Evolutionary conservation across 2,113 vertebrate genomes (phyloP), one percentile per base, ranked within the genome.

Genomic region (Redunca redunca): DNA sequence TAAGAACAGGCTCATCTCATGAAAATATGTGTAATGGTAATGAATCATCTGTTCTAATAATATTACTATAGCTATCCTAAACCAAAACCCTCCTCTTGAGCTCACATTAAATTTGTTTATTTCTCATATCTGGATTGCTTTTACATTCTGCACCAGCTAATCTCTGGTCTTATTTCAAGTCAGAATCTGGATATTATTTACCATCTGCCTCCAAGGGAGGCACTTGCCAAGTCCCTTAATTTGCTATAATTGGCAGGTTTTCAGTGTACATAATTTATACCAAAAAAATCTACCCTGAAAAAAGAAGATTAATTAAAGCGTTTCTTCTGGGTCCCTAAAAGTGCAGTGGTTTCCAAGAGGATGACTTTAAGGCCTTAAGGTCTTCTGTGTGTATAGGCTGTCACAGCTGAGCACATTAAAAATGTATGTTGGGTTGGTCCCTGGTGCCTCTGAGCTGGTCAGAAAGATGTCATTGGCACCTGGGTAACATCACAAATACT

Each of bases 211-310:
- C 98, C 92, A 98, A 98, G 98, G 99, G 97, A 99, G 97, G 97
- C 95, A 98, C 96, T 99, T 99, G 99, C 99, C 99, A 99, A 99
- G 98, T 99, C 97, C 98, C 98, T 98, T 99, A 99, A 99, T 99
- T 99, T 99, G 99, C 98, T 99, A 98, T 99, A 99, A 99, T 98
- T 99, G 99, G 99, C 99, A 99, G 98, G 98, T 99, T 99, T 99
- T 99, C 99, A 99, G 99, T 99, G 98, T 99, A 99, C 99, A 99
- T 99, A 99, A 99, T 99, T 99, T 98, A 99, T 99, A 99, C 98
- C 48, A 88, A 97, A 98, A 98, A 96, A 98, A 58, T 6, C 98
- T 98, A 98, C 97, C 97, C 98, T 98, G 98, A 98, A 98, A 98
- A 99, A 98, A 98, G 97, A 99, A 99, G 98, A 99, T 99, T 99